These are phyloP conservation scores for Zhuqinia jingwanae DNA, from an alignment of 2,888 invertebrate genomes.

Conservation along the genomic window DNA sequence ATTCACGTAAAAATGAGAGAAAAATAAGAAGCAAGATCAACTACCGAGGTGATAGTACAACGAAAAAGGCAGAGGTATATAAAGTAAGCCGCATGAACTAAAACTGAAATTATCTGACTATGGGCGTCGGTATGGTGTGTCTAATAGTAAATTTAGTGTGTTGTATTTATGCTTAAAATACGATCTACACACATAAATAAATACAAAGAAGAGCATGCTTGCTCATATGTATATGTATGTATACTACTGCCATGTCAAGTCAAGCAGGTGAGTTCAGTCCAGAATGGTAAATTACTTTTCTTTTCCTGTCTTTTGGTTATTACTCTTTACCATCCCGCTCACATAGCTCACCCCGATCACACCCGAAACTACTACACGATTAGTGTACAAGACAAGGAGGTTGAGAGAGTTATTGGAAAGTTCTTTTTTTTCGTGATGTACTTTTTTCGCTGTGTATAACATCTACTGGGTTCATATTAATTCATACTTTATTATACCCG, in stretches of 20 bases:
- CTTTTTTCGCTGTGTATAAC: no score
- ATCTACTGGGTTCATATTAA: no score
- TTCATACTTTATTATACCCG: no score
- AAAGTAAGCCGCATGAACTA: neutral
- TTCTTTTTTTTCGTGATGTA: no score
- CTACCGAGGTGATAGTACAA: no score
- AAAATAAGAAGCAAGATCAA: neutral
- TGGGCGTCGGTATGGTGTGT: no score
- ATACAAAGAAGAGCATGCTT: neutral
- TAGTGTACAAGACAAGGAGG: no score
- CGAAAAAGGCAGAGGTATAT: slow-evolving; percentile 1
- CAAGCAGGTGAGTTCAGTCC: slow-evolving; percentile 13
- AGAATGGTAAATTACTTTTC: slow-evolving; percentile 5
- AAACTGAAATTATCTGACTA: slow-evolving; percentile 48
- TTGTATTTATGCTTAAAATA: slow-evolving; percentile 24
- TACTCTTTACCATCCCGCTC: neutral
- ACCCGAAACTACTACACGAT: no score
- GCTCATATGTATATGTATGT: neutral
- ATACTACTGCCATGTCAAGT: no score
- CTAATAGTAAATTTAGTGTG: slow-evolving; percentile 27
- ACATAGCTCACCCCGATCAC: no score
- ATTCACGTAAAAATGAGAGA: neutral
- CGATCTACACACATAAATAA: slow-evolving; percentile 22
- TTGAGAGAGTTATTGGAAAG: no score
- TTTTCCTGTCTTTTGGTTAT: neutral